Evolutionary conservation across 2,888 invertebrate species (phyloP).

Genomic region (Eurois occulta): DNA sequence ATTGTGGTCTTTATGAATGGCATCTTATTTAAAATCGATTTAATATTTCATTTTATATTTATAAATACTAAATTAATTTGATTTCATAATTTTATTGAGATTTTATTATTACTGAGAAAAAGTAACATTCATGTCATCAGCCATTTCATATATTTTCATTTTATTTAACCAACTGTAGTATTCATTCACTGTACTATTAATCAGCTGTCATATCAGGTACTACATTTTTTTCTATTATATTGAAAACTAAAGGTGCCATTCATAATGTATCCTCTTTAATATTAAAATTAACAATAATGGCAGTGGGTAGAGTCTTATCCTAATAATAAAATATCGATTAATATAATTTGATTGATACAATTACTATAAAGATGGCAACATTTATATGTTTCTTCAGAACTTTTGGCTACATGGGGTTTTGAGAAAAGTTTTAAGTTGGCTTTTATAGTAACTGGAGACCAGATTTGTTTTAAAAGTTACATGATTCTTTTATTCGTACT

Average conservation of each 20-base stretch:
- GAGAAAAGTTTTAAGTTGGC: slow-evolving; percentile 11
- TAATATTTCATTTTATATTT: background rate
- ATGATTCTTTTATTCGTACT: background rate
- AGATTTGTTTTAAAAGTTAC: background rate
- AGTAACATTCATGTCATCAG: too few relatives aligned
- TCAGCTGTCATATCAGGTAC: slow-evolving; percentile 19
- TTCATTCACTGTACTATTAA: background rate
- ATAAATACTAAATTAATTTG: background rate
- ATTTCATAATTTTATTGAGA: slow-evolving; percentile 1
- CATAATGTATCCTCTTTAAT: slow-evolving; percentile 30
- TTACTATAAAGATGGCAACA: slow-evolving; percentile 54
- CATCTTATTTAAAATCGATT: background rate
- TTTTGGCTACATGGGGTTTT: slow-evolving; percentile 48
- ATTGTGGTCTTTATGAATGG: slow-evolving; percentile 26
- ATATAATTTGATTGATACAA: slow-evolving; percentile 48
- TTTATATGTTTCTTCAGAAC: slow-evolving; percentile 26
- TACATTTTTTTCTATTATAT: background rate
- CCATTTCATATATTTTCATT: background rate
- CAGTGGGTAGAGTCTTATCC: slow-evolving; percentile 64
- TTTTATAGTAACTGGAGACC: slow-evolving; percentile 31
- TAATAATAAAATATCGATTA: slow-evolving; percentile 53
- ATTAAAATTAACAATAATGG: slow-evolving; percentile 63
- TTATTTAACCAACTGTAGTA: slow-evolving; percentile 16
- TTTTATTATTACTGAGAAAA: background rate
- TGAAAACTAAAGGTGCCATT: slow-evolving; percentile 27